Conservation (phyloP, 1,140 invertebrate species). For the Rhagoletis zephyria region DNA sequence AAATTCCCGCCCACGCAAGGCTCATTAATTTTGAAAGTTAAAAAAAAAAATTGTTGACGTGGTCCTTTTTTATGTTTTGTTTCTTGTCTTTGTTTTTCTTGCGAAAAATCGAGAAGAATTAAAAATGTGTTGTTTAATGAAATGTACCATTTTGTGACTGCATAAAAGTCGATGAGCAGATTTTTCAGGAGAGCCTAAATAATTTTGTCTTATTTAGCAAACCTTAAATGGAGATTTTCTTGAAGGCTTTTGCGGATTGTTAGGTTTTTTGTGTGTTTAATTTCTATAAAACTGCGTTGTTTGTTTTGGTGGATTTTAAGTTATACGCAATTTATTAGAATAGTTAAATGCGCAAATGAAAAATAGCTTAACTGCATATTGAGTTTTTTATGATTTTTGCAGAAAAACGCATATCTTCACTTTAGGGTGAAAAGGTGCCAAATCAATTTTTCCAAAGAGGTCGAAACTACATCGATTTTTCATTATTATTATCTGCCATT, state of each 20-base stretch:
- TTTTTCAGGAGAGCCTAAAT: not conserved
- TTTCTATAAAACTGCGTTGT: too few species aligned
- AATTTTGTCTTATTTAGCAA: not conserved
- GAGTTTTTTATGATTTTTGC: too few species aligned
- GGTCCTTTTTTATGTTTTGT: not conserved
- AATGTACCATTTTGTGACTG: not conserved
- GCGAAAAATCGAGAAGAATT: not conserved
- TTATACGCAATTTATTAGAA: too few species aligned
- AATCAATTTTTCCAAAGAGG: too few species aligned
- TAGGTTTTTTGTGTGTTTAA: too few species aligned
- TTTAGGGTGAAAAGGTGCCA: too few species aligned
- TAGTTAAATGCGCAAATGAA: too few species aligned
- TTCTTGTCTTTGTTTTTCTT: not conserved
- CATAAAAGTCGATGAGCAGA: not conserved
- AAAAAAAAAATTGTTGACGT: conserved; percentile 3
- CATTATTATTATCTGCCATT: too few species aligned
- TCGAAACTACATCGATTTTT: too few species aligned
- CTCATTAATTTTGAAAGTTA: conserved; percentile 13
- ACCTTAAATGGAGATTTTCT: not conserved
- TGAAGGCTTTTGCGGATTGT: not conserved
- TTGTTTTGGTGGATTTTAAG: too few species aligned
- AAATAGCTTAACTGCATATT: too few species aligned
- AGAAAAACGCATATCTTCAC: too few species aligned
- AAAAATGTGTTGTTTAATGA: not conserved
- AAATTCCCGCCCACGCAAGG: conserved; percentile 36